Evolutionary conservation across 2,888 invertebrate genomes (phyloP).

Genomic region (Ochropleura plecta): DNA sequence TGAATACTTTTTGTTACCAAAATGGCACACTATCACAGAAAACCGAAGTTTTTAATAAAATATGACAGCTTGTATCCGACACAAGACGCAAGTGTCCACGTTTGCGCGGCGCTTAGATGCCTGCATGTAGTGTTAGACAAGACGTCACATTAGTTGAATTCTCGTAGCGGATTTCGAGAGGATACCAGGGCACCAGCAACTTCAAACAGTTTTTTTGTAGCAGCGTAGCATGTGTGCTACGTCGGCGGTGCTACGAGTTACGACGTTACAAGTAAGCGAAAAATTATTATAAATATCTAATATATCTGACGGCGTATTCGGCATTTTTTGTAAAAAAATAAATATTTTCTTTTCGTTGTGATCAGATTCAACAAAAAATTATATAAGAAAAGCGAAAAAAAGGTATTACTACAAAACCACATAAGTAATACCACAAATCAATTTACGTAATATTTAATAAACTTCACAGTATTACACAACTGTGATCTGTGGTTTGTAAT

Average conservation of each 20-base stretch:
- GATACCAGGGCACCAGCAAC: constrained; percentile 2
- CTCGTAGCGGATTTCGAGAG: constrained; percentile 4
- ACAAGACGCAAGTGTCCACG: too few species aligned
- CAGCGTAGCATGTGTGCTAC: not conserved
- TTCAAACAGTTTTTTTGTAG: not conserved
- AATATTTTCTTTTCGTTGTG: too few species aligned
- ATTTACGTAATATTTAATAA: constrained; percentile 34
- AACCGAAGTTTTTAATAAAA: too few species aligned
- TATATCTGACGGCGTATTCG: not conserved
- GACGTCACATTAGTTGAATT: not conserved
- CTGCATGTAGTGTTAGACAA: not conserved
- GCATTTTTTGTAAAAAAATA: not conserved
- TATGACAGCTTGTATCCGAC: too few species aligned
- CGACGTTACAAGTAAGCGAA: not conserved
- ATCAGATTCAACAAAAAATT: too few species aligned
- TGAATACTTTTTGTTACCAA: not conserved
- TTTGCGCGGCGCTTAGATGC: too few species aligned
- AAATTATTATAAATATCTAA: too few species aligned
- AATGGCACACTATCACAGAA: too few species aligned
- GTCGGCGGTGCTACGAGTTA: not conserved
- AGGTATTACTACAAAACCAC: not conserved
- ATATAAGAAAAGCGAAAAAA: not conserved
- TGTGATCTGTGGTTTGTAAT: constrained; percentile 27
- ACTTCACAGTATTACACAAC: constrained; percentile 25
- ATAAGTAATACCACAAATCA: not conserved